Base-by-base conservation (phyloP, 2,113 vertebrate species). In the Ceyx cyanopectus region DNA sequence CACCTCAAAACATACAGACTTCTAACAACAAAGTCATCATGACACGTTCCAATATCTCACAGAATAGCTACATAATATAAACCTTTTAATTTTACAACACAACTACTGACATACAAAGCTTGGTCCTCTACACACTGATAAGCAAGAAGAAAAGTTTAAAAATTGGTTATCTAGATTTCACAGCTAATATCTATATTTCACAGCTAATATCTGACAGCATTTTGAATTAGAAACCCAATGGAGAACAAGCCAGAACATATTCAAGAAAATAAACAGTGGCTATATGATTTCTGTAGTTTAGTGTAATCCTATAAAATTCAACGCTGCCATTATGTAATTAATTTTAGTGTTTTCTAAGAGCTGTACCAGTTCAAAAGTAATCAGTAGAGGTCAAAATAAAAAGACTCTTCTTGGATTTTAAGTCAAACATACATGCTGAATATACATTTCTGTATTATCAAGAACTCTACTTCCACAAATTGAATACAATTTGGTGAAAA, bases 231-330 rank as follows among this genome's bases (percentile, higher is more conserved):
- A 80, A 86, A 81, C 43, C 23, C 9, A 60, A 30, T 12, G 27
- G 34, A 57, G 10, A 16, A 10, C 58, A 65, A 51, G n/a, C 4
- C 9, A 70, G 45, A 81, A 65, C 17, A 29, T 30, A 65, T 19
- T 29, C 19, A 57, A 76, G 24, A 37, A 91, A 56, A 11, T 19
- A 37, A 81, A 46, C 3, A 53, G 16, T 11, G 10, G 6, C 5
- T 60, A 51, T 46, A 29, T 21, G 10, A 43, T 12, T 17, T 29
- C 14, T 37, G 37, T 37, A 37, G 37, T 37, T 46, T 22, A 66
- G 19, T 14, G 43, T 62, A 95, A 89, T 94, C 69, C 66, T 74
- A 81, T 63, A 51, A 62, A 85, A 81, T 70, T 81, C 77, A 89
- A 2, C 40, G 43, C 40, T 74, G 57, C n/a, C 66, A 60, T 30